Percentiles rank a stretch among this genome's conserved stretches.
These are phyloP conservation scores for Polia nebulosa DNA, from an alignment of 2,888 invertebrate species.

Conservation along the genomic window DNA sequence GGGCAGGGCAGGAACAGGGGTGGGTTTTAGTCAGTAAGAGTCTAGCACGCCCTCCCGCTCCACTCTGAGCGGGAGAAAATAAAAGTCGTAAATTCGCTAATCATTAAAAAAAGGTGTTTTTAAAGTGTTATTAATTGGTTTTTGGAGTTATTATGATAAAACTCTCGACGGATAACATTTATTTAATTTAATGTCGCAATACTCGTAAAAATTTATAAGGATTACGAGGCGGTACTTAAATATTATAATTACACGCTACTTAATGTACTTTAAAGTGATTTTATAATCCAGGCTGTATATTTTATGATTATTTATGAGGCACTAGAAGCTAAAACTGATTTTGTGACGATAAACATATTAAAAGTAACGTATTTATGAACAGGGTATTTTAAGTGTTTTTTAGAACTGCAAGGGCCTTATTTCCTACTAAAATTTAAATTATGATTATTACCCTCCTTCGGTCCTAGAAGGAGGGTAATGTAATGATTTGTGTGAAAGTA, in stretches of 20 bases:
- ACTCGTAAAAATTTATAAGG: slow-evolving; percentile 38
- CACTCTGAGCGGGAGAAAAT: too few species aligned
- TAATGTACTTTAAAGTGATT: slow-evolving; percentile 32
- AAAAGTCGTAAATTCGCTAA: background rate
- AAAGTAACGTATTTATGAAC: background rate
- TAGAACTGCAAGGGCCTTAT: background rate
- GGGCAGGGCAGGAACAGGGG: too few species aligned
- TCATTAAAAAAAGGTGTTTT: background rate
- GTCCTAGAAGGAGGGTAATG: too few species aligned
- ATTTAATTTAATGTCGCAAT: slow-evolving; percentile 18
- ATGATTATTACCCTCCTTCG: too few species aligned
- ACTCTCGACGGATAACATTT: background rate
- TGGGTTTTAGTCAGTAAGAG: too few species aligned
- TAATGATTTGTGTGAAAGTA: too few species aligned
- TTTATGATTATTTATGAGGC: slow-evolving; percentile 45
- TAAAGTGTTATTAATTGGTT: too few species aligned
- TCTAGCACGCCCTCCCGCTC: too few species aligned
- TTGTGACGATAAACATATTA: slow-evolving; percentile 13
- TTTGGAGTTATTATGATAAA: background rate
- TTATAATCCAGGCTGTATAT: slow-evolving; percentile 25
- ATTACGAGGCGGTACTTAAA: slow-evolving; percentile 33
- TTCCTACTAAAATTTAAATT: too few species aligned
- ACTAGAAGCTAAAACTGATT: slow-evolving; percentile 25
- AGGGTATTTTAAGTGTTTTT: background rate
- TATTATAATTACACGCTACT: slow-evolving; percentile 43